Percentiles rank a stretch among this genome's conserved stretches.
Conservation (phyloP, 2,888 invertebrate genomes). For the Euzophera pinguis region DNA sequence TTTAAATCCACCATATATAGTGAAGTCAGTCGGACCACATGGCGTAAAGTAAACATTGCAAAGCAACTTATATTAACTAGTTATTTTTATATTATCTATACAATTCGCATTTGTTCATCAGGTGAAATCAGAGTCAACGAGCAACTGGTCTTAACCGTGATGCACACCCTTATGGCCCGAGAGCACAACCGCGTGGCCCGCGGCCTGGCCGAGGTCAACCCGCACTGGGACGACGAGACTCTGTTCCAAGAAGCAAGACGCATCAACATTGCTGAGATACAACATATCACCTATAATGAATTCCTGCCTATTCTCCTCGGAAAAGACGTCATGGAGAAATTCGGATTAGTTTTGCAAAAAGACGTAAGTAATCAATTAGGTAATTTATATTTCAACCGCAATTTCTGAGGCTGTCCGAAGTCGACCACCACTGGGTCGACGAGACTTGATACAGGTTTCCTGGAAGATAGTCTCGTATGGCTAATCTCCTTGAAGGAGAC, state of each 20-base stretch:
- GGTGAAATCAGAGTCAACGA: constrained; percentile 96
- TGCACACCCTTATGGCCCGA: constrained; percentile 94
- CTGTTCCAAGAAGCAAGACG: constrained; percentile 92
- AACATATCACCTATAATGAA: constrained; percentile 94
- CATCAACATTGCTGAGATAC: constrained; percentile 91
- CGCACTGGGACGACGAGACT: constrained; percentile 96
- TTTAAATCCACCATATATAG: no score
- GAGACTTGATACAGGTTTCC: no score
- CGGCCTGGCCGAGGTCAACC: constrained; percentile 88
- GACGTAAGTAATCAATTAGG: constrained; percentile 69
- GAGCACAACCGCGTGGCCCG: constrained; percentile 94
- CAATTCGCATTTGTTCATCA: constrained; percentile 33
- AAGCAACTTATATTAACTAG: not conserved
- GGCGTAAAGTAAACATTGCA: no score
- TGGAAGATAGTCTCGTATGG: no score
- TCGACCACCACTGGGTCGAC: not conserved
- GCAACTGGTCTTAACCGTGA: constrained; percentile 92
- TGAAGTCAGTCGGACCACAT: no score
- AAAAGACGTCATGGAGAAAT: constrained; percentile 95
- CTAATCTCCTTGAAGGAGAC: no score
- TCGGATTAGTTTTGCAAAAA: constrained; percentile 90
- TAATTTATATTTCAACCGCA: no score
- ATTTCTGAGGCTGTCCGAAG: not conserved
- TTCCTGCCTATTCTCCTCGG: constrained; percentile 93
- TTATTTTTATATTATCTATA: not conserved